Percentiles rank a stretch among this genome's conserved stretches.
phyloP scores from a whole-genome alignment of 2,888 invertebrate species.

The Rhamphomyia laevipes region DNA sequence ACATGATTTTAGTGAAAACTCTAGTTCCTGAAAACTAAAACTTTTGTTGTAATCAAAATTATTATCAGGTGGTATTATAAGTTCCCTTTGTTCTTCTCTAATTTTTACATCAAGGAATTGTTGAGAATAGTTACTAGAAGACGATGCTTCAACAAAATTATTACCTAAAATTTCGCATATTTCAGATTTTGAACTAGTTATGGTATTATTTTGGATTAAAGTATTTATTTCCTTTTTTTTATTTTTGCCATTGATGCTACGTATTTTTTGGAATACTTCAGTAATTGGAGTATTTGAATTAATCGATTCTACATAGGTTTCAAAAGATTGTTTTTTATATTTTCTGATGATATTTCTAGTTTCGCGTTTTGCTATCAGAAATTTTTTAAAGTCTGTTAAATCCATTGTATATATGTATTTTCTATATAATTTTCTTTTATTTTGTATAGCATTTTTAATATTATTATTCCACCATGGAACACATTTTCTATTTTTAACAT shows the following conservation, averaged over 20 bases:
- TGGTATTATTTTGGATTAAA: too few relatives aligned
- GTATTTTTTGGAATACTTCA: not conserved
- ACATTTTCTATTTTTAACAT: not conserved
- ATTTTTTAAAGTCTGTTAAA: not conserved
- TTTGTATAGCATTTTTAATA: not conserved
- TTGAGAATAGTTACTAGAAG: too few relatives aligned
- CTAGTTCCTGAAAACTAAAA: too few relatives aligned
- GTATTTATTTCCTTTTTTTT: too few relatives aligned
- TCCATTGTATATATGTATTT: not conserved
- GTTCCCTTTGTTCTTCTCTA: too few relatives aligned
- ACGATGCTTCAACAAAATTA: too few relatives aligned
- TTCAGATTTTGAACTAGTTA: too few relatives aligned
- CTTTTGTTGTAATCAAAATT: too few relatives aligned
- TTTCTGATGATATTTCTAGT: not conserved
- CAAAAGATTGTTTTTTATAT: not conserved
- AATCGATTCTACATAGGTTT: not conserved
- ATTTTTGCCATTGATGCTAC: not conserved
- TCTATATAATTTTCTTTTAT: not conserved
- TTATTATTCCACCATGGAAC: slow-evolving; percentile 1
- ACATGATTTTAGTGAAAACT: too few relatives aligned
- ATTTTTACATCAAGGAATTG: too few relatives aligned
- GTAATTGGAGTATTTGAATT: not conserved
- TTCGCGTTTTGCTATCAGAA: slow-evolving; percentile 1
- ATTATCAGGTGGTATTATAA: too few relatives aligned
- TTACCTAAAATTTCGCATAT: too few relatives aligned